Base-by-base conservation (phyloP, 2,888 invertebrate species). In the Glyphotaelius pellucidus region DNA sequence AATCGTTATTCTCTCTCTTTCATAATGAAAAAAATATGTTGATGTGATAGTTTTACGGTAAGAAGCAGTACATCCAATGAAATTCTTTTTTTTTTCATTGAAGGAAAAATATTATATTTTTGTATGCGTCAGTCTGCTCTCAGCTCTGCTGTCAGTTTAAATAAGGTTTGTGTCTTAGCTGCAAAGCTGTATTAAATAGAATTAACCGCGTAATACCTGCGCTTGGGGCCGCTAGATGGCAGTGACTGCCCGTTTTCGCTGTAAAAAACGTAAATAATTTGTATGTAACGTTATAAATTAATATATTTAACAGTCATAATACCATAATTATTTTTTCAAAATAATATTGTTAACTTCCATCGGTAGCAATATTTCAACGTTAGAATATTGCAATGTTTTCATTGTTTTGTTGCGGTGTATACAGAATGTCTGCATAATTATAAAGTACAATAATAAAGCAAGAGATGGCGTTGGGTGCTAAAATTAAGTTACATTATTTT, bases 161-260 rank as follows among this genome's bases (percentile, higher is more conserved):
- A 35, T 5, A 35, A 35, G 83, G 83, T 83, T 83, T 19, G 83
- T 38, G 83, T 83, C 83, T 83, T 35, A 38, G 83, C 83, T 83
- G 83, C 19, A n/a, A 2, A 7, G 35, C 25, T 19, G 19, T 83
- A 35, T 5, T 32, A 42, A 42, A 42, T 42, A 35, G 83, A 19
- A 14, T 15, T 25, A 32, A 31, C 15, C 25, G 25, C 35, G 4
- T 83, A 83, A 83, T 25, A 35, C 14, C 25, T 83, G 19, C 25
- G 35, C 32, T 19, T 32, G 19, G 32, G 19, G 32, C 19, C 31
- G 32, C 25, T 38, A 83, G 83, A 83, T 83, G 83, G 83, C 83
- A 83, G 83, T 83, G 12, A 9, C 67, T 25, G 4, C 67, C n/a
- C 7, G 19, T 67, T 11, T 5, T 25, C n/a, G 1, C 9, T 67